Evolutionary conservation across 2,888 invertebrate genomes (phyloP), one percentile per base, ranked within the genome.

Genomic region (Caenorhabditis panamensis): DNA sequence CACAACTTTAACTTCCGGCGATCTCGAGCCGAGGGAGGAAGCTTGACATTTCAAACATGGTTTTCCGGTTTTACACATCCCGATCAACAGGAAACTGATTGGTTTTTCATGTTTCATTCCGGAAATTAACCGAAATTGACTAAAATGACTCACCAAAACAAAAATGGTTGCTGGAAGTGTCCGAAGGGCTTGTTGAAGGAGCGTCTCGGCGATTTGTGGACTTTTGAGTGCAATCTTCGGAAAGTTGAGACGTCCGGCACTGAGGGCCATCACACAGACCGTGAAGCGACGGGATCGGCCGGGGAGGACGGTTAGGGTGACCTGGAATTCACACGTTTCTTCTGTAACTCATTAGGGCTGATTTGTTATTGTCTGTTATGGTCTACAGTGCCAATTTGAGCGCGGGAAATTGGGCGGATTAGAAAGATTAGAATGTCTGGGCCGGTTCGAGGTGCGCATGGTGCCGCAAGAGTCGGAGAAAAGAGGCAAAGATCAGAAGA

Each of bases 121-220:
- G n/a, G n/a, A n/a, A n/a, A n/a, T n/a, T n/a, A n/a, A n/a, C n/a
- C n/a, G n/a, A n/a, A n/a, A n/a, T n/a, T n/a, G n/a, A n/a, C 11
- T 1, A 24, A 49, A 49, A 16, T 6, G 3, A n/a, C 54, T 73
- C 24, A 86, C 86, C 81, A 86, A 47, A 16, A 84, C 84, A 64
- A 84, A 86, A 41, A 86, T 83, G n/a, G 83, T 76, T 13, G 86
- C 86, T 1, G 86, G 86, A 11, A 86, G 72, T 2, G 81, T 76
- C 0, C 85, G 82, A 22, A 84, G 77, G 1, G 82, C 68, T 24
- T 86, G 84, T 56, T 82, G 82, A 13, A 85, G 82, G 0, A 82
- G 24, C 0, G 62, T 18, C 8, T 85, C 86, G 5, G 84, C 20
- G 3, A 86, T 37, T 56, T 79, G 68, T 0, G 82, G 31, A 1